Evolutionary conservation across 1,140 invertebrate species (phyloP).

Genomic region (Pseudobourletiella spinata): DNA sequence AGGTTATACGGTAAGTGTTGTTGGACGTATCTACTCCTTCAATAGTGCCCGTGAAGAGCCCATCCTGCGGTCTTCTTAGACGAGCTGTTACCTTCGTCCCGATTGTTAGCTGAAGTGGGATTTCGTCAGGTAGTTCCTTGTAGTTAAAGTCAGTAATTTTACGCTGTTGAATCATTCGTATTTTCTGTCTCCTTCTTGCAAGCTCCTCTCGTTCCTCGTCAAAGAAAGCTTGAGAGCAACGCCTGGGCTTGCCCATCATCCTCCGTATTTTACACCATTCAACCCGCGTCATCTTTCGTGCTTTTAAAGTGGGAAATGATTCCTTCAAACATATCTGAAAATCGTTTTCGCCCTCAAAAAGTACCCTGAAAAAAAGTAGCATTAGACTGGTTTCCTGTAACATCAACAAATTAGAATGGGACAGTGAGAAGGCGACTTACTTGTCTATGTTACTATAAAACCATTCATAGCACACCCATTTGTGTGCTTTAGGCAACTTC

Average conservation of each 20-base stretch:
- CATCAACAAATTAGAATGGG: too few relatives aligned
- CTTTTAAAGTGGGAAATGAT: conserved; percentile 86
- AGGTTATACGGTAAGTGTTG: conserved; percentile 94
- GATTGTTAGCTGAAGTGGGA: conserved; percentile 90
- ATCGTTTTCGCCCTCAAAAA: conserved; percentile 95
- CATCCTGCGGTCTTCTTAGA: conserved; percentile 87
- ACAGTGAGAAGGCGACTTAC: too few relatives aligned
- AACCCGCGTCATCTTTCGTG: conserved; percentile 69
- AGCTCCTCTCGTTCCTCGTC: conserved; percentile 84
- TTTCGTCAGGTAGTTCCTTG: conserved; percentile 90
- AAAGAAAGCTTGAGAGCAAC: conserved; percentile 90
- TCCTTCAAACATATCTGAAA: conserved; percentile 90
- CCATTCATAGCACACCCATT: conserved; percentile 99
- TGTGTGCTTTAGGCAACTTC: conserved; percentile 96
- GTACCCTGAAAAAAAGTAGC: conserved; percentile 50
- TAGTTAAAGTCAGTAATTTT: conserved; percentile 71
- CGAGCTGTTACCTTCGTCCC: conserved; percentile 91
- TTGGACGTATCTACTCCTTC: conserved; percentile 96
- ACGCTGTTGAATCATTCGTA: conserved; percentile 86
- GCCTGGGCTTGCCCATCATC: conserved; percentile 93
- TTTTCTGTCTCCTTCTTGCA: conserved; percentile 81
- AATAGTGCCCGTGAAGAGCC: conserved; percentile 89
- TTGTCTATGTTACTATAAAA: conserved; percentile 97
- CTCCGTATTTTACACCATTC: conserved; percentile 94
- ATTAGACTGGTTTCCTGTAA: conserved; percentile 5